phyloP scores from a whole-genome alignment of 2,888 invertebrate species.

The Leptinotarsa tumamoca region DNA sequence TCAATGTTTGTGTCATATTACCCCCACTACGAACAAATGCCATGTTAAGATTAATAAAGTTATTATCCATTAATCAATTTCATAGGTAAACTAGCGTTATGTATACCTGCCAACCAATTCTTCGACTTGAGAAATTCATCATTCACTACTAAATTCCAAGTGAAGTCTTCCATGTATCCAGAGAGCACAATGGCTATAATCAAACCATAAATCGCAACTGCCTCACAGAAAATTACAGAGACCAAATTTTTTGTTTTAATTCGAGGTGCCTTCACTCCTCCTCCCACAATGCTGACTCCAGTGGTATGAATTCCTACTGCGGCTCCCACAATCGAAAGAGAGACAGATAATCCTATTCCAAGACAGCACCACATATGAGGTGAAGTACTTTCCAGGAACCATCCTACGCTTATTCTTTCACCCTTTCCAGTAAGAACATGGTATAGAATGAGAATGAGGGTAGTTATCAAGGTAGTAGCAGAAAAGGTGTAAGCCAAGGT shows the following conservation, averaged over 20 bases:
- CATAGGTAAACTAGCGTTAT: background rate
- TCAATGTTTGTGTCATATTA: too few relatives aligned
- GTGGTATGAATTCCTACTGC: slow-evolving; percentile 96
- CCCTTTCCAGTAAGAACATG: slow-evolving; percentile 88
- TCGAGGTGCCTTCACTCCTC: slow-evolving; percentile 97
- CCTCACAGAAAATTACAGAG: slow-evolving; percentile 99
- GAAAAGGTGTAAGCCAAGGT: slow-evolving; percentile 64
- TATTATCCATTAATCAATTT: too few relatives aligned
- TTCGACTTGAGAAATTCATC: slow-evolving; percentile 67
- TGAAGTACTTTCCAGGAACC: slow-evolving; percentile 90
- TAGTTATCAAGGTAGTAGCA: slow-evolving; percentile 59
- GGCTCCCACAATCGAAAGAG: slow-evolving; percentile 96
- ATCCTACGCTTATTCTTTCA: slow-evolving; percentile 87
- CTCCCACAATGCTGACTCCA: slow-evolving; percentile 96
- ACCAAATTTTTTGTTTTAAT: slow-evolving; percentile 99
- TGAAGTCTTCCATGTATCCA: slow-evolving; percentile 74
- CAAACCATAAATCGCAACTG: slow-evolving; percentile 98
- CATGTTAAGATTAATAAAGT: too few relatives aligned
- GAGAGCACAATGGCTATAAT: slow-evolving; percentile 98
- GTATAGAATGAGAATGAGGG: slow-evolving; percentile 69
- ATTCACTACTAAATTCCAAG: slow-evolving; percentile 65
- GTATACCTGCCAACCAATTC: slow-evolving; percentile 77
- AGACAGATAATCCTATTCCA: slow-evolving; percentile 93
- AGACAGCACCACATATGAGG: slow-evolving; percentile 97
- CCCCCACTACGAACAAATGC: too few relatives aligned